Evolutionary conservation across 2,888 invertebrate species (phyloP).

Genomic region (Xanthorhoe designata): DNA sequence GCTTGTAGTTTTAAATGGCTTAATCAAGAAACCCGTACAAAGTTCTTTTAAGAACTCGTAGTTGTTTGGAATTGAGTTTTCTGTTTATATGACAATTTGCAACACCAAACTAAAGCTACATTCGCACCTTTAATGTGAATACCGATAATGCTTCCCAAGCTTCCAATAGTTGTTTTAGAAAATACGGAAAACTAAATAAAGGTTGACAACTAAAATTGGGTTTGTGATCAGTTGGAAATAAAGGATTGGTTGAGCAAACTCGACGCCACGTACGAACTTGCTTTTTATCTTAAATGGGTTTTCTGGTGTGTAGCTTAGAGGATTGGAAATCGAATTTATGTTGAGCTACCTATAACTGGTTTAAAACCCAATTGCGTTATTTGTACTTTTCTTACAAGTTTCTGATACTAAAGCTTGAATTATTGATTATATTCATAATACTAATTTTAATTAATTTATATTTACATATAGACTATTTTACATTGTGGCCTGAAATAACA

Average conservation of each 20-base stretch:
- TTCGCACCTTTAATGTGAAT: background rate
- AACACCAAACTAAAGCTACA: background rate
- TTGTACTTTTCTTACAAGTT: background rate
- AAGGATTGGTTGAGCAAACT: slow-evolving; percentile 26
- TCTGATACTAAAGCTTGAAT: background rate
- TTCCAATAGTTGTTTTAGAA: slow-evolving; percentile 20
- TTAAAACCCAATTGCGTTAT: slow-evolving; percentile 4
- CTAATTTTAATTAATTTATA: too few relatives aligned
- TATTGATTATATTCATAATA: too few relatives aligned
- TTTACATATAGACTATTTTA: too few relatives aligned
- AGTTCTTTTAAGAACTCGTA: background rate
- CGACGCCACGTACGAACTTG: slow-evolving; percentile 22
- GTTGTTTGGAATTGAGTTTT: background rate
- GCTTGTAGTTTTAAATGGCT: background rate
- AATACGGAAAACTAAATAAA: slow-evolving; percentile 26
- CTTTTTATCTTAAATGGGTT: slow-evolving; percentile 34
- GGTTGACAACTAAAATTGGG: slow-evolving; percentile 30
- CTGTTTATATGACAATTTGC: background rate
- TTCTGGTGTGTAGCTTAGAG: slow-evolving; percentile 27
- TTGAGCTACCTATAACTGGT: slow-evolving; percentile 15
- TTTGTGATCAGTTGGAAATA: slow-evolving; percentile 32
- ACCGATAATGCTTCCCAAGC: slow-evolving; percentile 5
- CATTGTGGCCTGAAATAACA: too few relatives aligned
- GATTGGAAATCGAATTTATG: slow-evolving; percentile 27
- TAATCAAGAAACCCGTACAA: background rate